Conservation (phyloP, 2,113 vertebrate species). For the Phalacrocorax brasilianus region DNA sequence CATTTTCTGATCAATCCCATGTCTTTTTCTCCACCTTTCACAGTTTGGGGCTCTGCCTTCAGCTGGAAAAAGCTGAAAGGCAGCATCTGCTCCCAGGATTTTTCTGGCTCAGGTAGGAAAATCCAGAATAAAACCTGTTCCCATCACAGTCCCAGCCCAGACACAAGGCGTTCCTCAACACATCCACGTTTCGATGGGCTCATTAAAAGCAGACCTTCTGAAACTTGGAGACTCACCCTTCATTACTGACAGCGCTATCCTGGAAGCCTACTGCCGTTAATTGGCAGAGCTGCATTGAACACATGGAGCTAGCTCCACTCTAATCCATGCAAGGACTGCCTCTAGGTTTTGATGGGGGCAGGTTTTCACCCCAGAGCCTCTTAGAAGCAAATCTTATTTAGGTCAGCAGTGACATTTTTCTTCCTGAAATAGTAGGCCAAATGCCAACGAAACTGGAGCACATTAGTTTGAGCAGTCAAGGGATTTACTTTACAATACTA, state of each 20-base stretch:
- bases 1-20: background rate
- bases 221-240: background rate
- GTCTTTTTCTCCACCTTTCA: background rate
- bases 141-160: background rate
- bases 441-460: background rate
- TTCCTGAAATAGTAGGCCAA: background rate
- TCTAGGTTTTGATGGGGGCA: background rate
- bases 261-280: background rate
- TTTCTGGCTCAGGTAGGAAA: background rate
- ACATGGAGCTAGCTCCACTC: background rate
- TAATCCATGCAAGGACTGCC: background rate
- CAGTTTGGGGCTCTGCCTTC: background rate
- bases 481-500: background rate
- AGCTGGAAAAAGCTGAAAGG: background rate
- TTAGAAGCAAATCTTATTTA: background rate
- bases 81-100: background rate
- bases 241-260: background rate
- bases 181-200: background rate
- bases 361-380: background rate
- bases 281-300: background rate
- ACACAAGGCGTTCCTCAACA: background rate
- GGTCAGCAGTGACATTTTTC: slow-evolving; percentile 6
- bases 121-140: background rate
- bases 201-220: background rate
- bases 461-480: background rate